Percentiles rank a stretch among this genome's conserved stretches.
Evolutionary conservation across 2,113 vertebrate species (phyloP).

Genomic region (Scytalopus superciliaris): DNA sequence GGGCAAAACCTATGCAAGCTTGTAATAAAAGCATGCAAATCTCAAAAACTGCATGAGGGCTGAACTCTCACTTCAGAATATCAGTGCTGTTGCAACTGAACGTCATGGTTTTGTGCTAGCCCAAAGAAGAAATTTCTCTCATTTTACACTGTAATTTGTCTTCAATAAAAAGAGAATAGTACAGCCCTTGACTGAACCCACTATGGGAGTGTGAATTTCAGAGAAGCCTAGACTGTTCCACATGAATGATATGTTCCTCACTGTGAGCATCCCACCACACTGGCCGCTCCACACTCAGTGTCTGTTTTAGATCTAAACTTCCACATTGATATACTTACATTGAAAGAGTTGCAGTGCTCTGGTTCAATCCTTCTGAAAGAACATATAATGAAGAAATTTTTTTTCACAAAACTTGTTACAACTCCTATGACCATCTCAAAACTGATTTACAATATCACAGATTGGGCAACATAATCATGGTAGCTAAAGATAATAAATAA

Average conservation of each 20-base stretch:
- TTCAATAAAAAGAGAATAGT: not conserved
- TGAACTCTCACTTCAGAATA: not conserved
- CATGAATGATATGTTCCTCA: not conserved
- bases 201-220: not conserved
- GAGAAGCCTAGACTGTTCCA: not conserved
- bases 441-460: constrained; percentile 73
- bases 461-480: constrained; percentile 64
- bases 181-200: not conserved
- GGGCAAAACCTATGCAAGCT: not conserved
- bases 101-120: not conserved
- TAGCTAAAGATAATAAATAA: constrained; percentile 77
- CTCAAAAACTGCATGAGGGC: not conserved
- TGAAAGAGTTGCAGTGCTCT: constrained; percentile 1
- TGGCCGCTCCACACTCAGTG: rapidly evolving
- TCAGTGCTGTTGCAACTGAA: not conserved
- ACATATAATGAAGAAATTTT: constrained; percentile 19
- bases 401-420: constrained; percentile 24
- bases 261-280: rapidly evolving
- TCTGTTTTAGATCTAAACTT: not conserved
- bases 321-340: not conserved
- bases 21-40: not conserved
- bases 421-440: constrained; percentile 44
- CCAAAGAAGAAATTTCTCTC: not conserved
- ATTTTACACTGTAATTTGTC: not conserved
- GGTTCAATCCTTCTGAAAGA: constrained; percentile 22